Evolutionary conservation across 2,888 invertebrate genomes (phyloP), one percentile per base, ranked within the genome.

Genomic region (Eudemis profundana): DNA sequence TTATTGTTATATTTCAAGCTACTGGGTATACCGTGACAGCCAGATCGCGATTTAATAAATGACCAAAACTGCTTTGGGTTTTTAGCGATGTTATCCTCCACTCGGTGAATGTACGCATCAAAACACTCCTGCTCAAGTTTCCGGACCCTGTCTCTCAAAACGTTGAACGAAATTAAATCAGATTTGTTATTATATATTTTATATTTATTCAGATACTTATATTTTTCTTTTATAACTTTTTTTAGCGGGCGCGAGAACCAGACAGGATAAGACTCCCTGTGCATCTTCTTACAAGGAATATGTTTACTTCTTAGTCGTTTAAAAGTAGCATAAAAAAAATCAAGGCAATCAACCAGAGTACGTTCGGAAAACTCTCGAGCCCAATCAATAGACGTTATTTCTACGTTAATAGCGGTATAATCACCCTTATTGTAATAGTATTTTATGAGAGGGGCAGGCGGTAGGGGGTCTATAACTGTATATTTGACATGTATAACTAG

Each of bases 351-450:
- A 40, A 2, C 40, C 8, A 40, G 14, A 14, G 40, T 14, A 40
- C 21, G 12, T 0, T n/a, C n/a, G 7, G 10, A 21, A 5, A 67
- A 21, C 0, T 36, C 4, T 23, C n/a, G n/a, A n/a, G n/a, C n/a
- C n/a, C n/a, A n/a, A n/a, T n/a, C n/a, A n/a, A n/a, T n/a, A n/a
- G n/a, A n/a, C n/a, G 40, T 17, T 7, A 69, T 8, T 2, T 50
- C 42, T 4, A 36, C 27, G 10, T 29, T 49, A 12, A 63, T 66
- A 0, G 49, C 21, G 3, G 14, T 27, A 10, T 68, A 68, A 23
- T 69, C 44, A 12, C 65, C 67, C 8, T 46, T 60, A 29, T 51
- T 50, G 29, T 50, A 67, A 1, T 63, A 49, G 12, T 60, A 66
- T 21, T 60, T 67, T 7, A 61, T 2, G 10, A 12, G 51, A 3